Evolutionary conservation across 2,888 invertebrate species (phyloP), one percentile per base, ranked within the genome.

Genomic region (Brachypalpus laphriformis): DNA sequence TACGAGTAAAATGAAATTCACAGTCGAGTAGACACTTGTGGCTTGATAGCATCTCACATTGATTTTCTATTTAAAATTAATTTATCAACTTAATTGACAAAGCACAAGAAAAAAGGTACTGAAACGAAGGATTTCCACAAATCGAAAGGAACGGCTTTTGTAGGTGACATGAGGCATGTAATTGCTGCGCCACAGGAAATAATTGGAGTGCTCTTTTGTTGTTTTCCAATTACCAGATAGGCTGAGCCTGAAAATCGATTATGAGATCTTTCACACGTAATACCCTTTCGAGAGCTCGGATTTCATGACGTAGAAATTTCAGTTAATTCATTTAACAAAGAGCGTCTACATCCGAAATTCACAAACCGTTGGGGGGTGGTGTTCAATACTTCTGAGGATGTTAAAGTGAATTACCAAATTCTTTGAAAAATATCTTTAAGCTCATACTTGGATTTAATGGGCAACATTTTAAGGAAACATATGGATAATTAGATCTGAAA

Each of bases 21-120:
- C 77, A 63, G 56, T 65, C 40, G 77, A 63, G 47, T 61, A 54
- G 51, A 14, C 25, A 37, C 66, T 68, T 68, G 45, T 37, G 63
- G 51, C 22, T 61, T 51, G n/a, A 34, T 45, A 54, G 5, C 22
- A 7, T 25, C 22, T 18, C 40, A 3, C 61, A 61, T 61, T 28
- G 61, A 72, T 49, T 61, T 28, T 28, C 51, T n/a, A 51, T 72
- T 59, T 61, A 49, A 51, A 42, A 51, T 71, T 61, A 51, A 72
- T 72, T 72, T 72, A 71, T 71, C 57, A 71, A 51, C 22, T 34
- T 57, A 49, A 47, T 59, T 47, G 31, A 42, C 57, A 14, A 37
- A 25, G 11, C 49, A 9, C 40, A 28, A 16, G 37, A 18, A 31
- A 25, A 45, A 18, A 45, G 14, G 40, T 22, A 47, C 9, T 0